A percentile compares a stretch with the other conserved stretches of the same genome.
Conservation (phyloP, 2,113 vertebrate species). For the Rhea pennata region DNA sequence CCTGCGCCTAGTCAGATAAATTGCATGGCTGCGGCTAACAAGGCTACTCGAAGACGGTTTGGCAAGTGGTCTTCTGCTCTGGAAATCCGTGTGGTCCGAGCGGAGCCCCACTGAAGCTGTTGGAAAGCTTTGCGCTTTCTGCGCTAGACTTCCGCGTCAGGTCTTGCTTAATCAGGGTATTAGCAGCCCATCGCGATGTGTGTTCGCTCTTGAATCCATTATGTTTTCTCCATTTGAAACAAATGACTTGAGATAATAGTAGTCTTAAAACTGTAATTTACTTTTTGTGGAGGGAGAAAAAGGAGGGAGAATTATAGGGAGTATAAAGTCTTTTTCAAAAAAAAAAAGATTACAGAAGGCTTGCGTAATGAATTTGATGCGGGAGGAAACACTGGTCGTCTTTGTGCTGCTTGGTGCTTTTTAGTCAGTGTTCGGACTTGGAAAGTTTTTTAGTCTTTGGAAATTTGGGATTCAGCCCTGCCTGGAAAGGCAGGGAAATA, state of each 20-base stretch:
- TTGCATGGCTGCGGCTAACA: not conserved
- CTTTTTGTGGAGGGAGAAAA: conserved; percentile 15
- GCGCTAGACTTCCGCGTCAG: fast-evolving
- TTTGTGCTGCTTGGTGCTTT: not conserved
- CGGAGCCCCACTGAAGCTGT: not conserved
- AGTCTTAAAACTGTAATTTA: conserved; percentile 69
- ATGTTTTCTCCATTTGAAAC: conserved; percentile 37
- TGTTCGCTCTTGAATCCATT: not conserved
- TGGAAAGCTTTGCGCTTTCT: not conserved
- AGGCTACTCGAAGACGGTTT: not conserved
- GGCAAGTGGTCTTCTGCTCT: not conserved
- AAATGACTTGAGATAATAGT: conserved; percentile 60
- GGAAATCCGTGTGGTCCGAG: not conserved
- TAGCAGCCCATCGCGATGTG: not conserved
- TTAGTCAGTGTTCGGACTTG: not conserved
- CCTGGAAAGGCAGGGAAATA: not conserved
- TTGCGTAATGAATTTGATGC: not conserved
- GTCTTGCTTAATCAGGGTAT: not conserved
- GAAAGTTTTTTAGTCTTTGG: not conserved
- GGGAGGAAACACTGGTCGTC: not conserved
- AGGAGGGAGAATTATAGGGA: conserved; percentile 50
- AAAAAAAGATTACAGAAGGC: conserved; percentile 16
- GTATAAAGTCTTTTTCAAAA: not conserved
- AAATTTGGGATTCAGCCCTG: not conserved
- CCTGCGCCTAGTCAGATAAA: conserved; percentile 13